These are phyloP conservation scores for Lasioglossum villosulum DNA, from an alignment of 2,888 invertebrate genomes.

Conservation along the genomic window DNA sequence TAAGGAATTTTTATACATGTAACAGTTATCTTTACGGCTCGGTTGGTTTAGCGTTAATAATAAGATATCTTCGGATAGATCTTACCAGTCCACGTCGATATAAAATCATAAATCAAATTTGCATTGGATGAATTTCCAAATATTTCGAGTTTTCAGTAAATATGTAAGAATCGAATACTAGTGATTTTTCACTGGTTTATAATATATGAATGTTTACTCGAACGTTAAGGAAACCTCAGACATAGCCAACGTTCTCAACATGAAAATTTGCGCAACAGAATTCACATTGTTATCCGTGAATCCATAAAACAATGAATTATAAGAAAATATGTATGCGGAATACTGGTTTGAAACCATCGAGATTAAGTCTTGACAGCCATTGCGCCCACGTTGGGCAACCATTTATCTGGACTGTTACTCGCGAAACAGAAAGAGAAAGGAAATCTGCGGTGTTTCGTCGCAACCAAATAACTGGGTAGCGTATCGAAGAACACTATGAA, in stretches of 20 bases:
- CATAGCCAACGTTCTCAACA: background rate
- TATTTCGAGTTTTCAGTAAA: too few relatives aligned
- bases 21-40: too few relatives aligned
- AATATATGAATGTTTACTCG: background rate
- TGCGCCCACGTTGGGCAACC: background rate
- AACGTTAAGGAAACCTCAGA: background rate
- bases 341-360: background rate
- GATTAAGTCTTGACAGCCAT: slow-evolving; percentile 14
- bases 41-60: background rate
- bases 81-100: background rate
- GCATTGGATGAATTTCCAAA: background rate
- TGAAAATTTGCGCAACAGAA: background rate
- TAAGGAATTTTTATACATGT: too few relatives aligned
- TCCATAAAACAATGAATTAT: slow-evolving; percentile 9
- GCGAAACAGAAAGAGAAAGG: slow-evolving; percentile 59
- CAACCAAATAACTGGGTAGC: slow-evolving; percentile 34
- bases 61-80: background rate
- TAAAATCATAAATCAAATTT: background rate
- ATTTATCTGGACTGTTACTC: slow-evolving; percentile 30
- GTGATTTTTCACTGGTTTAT: background rate
- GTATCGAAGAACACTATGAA: slow-evolving; percentile 29
- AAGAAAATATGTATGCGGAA: background rate
- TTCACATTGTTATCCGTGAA: background rate
- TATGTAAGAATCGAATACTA: too few relatives aligned
- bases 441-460: slow-evolving; percentile 32